phyloP scores from a whole-genome alignment of 37 sponge, comb jelly and placozoan species.

The Chondrosia reniformis region DNA sequence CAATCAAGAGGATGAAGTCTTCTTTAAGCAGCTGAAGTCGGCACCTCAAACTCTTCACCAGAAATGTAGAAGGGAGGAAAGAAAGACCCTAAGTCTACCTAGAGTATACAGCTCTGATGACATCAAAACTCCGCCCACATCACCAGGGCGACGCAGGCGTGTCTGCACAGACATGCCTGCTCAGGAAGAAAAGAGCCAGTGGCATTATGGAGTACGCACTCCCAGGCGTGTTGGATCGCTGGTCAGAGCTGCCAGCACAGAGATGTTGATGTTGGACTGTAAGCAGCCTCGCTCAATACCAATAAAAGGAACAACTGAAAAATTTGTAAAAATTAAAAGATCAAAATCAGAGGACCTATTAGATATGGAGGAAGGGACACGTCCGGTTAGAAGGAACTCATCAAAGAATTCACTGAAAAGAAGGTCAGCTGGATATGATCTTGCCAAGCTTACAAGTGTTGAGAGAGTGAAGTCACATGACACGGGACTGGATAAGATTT shows the following conservation, averaged over 20 bases:
- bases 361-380: neutral
- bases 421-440: neutral
- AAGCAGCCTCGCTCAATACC: neutral
- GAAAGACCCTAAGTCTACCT: neutral
- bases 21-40: too few species aligned
- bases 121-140: neutral
- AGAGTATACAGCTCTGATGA: conserved; percentile 3
- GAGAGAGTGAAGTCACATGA: conserved; percentile 15
- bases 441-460: neutral
- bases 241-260: conserved; percentile 3
- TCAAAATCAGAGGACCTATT: neutral
- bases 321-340: neutral
- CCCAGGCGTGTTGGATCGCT: conserved; percentile 1
- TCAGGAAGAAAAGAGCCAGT: neutral
- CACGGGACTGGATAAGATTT: conserved; percentile 1
- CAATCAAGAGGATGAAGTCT: neutral
- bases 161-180: neutral
- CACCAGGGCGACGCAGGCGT: conserved; percentile 11
- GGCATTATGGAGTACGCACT: neutral
- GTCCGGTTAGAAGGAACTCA: neutral
- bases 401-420: neutral
- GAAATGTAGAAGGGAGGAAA: too few species aligned
- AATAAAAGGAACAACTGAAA: neutral
- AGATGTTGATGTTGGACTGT: neutral
- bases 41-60: too few species aligned